A percentile compares a stretch with the other conserved stretches of the same genome.
Evolutionary conservation across 2,888 invertebrate genomes (phyloP).

Genomic region (Pterobdella sp.): DNA sequence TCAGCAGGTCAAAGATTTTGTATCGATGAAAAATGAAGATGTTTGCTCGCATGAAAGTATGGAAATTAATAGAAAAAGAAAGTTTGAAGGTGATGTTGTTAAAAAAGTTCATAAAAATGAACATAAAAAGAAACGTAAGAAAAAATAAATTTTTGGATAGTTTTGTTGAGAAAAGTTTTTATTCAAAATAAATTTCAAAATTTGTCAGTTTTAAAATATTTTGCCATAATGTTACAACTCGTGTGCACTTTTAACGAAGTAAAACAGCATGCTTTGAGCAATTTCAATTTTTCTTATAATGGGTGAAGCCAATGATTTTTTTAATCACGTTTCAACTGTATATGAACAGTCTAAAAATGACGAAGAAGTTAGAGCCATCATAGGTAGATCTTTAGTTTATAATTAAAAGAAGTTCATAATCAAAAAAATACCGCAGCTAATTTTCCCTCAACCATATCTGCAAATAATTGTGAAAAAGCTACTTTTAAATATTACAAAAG

Average conservation of each 20-base stretch:
- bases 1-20: not conserved
- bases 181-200: not conserved
- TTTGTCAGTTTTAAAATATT: not conserved
- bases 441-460: not conserved
- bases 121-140: slow-evolving; percentile 14
- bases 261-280: too few species aligned
- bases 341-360: not conserved
- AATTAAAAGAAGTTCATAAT: not conserved
- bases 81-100: not conserved
- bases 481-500: slow-evolving; percentile 6
- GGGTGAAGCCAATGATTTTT: not conserved
- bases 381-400: not conserved
- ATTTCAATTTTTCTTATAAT: not conserved
- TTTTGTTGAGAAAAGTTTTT: not conserved
- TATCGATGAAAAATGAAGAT: not conserved
- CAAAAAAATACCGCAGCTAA: not conserved
- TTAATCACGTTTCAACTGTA: not conserved
- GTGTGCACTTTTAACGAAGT: too few species aligned
- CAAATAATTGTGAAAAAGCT: not conserved
- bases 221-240: too few species aligned
- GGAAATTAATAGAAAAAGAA: not conserved
- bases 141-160: too few species aligned
- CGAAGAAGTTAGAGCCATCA: not conserved
- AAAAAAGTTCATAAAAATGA: slow-evolving; percentile 25
- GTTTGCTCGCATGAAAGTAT: not conserved